Evolutionary conservation across 2,113 vertebrate species (phyloP), one percentile per base, ranked within the genome.

Genomic region (Neofelis nebulosa): DNA sequence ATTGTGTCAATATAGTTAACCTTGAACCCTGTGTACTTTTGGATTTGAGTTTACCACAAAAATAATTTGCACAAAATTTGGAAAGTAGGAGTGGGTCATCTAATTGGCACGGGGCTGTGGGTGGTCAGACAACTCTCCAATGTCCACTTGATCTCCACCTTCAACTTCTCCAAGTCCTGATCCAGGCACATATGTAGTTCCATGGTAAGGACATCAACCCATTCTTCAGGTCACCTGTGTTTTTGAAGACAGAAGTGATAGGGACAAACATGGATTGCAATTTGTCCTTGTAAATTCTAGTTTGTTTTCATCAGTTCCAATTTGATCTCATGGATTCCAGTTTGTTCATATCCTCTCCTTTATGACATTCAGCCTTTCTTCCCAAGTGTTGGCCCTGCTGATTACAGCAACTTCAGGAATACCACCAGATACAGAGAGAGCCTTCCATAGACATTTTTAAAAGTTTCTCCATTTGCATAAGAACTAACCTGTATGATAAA

Each of bases 391-490:
- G 2, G 13, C 4, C 29, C 25, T 76, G 13, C 15, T 38, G 2
- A 71, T 93, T 93, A 71, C 5, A 92, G 41, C 52, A 95, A 84
- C 2, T 45, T 96, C 21, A 87, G 19, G 16, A 3, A 86, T 93
- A 57, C 23, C 16, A 84, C 4, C 4, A 91, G 50, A 88, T 21
- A 87, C 12, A 95, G 31, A 82, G 63, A 38, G 3, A 84, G 7
- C 23, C 1, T 91, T 74, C 18, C 33, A 48, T 14, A 79, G 7
- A 83, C 29, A 80, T 82, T 81, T 81, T 50, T 63, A 61, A 84
- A 45, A 73, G 50, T 94, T 87, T 95, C 33, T 66, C 61, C 14
- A 91, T 16, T 61, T 97, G 15, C 13, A 12, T 57, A 97, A 90
- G 25, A 65, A 94, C 9, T 90, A 95, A 80, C 7, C 21, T 21